Conservation (phyloP, 2,888 invertebrate genomes). For the Himalopsyche tibetana region DNA sequence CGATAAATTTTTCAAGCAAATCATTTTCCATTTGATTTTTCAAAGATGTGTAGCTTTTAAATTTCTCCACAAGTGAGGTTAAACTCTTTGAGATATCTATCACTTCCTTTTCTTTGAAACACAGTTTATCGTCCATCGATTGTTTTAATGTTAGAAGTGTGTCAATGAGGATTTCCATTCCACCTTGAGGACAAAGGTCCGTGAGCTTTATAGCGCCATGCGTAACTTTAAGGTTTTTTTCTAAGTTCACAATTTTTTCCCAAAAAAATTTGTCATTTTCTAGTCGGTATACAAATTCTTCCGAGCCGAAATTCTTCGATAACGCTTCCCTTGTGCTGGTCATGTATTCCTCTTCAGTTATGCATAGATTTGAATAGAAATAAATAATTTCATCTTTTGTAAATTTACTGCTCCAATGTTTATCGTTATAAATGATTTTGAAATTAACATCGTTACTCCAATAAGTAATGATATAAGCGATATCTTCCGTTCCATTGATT, state of each 20-base stretch:
- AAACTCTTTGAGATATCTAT: slow-evolving; percentile 50
- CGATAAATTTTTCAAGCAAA: slow-evolving; percentile 57
- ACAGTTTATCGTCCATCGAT: slow-evolving; percentile 49
- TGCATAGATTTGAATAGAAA: slow-evolving; percentile 52
- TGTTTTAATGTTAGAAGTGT: slow-evolving; percentile 54
- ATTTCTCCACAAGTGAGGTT: slow-evolving; percentile 33
- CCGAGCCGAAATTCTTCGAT: background rate
- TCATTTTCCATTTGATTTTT: slow-evolving; percentile 63
- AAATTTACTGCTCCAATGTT: slow-evolving; percentile 60
- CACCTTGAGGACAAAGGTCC: slow-evolving; percentile 53
- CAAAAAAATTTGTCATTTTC: slow-evolving; percentile 48
- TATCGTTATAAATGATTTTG: slow-evolving; percentile 54
- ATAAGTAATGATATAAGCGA: slow-evolving; percentile 48
- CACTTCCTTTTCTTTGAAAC: slow-evolving; percentile 56
- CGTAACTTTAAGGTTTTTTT: slow-evolving; percentile 15
- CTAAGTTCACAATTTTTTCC: slow-evolving; percentile 47
- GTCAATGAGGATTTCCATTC: slow-evolving; percentile 55
- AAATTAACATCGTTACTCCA: slow-evolving; percentile 56
- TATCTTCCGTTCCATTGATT: slow-evolving; percentile 35
- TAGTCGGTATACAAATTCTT: slow-evolving; percentile 53
- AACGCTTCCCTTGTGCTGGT: slow-evolving; percentile 53
- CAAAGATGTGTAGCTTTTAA: slow-evolving; percentile 50
- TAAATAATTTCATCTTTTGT: slow-evolving; percentile 47
- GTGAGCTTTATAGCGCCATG: slow-evolving; percentile 57
- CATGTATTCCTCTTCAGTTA: slow-evolving; percentile 58